Base-by-base conservation (phyloP, 2,113 vertebrate genomes). In the Engraulis encrasicolus region DNA sequence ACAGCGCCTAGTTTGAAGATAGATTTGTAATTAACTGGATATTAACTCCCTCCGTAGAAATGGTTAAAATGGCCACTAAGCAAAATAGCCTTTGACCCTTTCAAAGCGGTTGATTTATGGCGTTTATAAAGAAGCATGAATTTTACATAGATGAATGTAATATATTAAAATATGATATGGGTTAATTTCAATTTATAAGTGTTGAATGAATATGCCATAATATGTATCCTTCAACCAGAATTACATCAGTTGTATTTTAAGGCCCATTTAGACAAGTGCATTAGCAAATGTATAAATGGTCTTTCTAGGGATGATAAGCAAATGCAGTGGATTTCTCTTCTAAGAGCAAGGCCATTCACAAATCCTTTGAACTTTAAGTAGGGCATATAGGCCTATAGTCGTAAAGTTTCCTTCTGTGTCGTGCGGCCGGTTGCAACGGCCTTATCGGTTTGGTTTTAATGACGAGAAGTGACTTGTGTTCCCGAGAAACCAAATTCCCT, bases 401-500 rank as follows among this genome's bases (percentile, higher is more conserved):
- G n/a, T n/a, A n/a, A n/a, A n/a, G n/a, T 52, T 1, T 19, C 11
- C n/a, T 58, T 20, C 58, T 27, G 27, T 50, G 15, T 80, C 23
- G 11, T 2, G 14, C 17, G 27, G 79, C 49, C 48, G 31, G 40
- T 34, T 27, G 27, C 52, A 27, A 18, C 23, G 58, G 23, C 58
- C 58, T 61, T 61, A 61, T 61, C 58, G n/a, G 58, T n/a, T n/a
- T 14, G 23, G 23, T 61, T 61, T 61, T 61, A 61, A 61, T 61
- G 58, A 61, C 58, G n/a, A 27, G 58, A 61, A 61, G 23, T 61
- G 58, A 61, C 58, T 61, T 61, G 58, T 61, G n/a, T n/a, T 61
- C 23, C 58, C 58, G n/a, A 27, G 58, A 61, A 27, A 61, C 58
- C n/a, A 61, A 61, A n/a, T 61, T 61, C 4, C 23, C 23, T 27